Evolutionary conservation across 2,888 invertebrate species (phyloP).

Genomic region (Elysia crispata): DNA sequence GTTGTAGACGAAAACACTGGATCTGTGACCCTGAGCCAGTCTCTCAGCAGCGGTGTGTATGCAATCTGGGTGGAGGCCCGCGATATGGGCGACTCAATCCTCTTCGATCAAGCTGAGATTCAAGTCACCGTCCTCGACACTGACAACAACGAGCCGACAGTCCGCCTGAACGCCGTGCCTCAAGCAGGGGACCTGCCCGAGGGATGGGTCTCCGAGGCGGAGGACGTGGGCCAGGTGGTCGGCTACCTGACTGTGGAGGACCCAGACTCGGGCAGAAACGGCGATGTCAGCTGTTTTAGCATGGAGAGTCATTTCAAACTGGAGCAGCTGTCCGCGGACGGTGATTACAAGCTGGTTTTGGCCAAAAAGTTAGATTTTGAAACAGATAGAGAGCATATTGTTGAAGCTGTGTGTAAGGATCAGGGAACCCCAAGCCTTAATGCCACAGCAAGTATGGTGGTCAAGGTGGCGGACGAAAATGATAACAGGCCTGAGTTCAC

Average conservation of each 20-base stretch:
- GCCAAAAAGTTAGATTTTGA: conserved; percentile 30
- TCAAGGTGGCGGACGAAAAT: conserved; percentile 67
- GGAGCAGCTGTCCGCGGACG: conserved; percentile 57
- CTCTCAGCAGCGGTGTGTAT: conserved; percentile 54
- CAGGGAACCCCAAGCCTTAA: conserved; percentile 40
- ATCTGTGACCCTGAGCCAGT: conserved; percentile 83
- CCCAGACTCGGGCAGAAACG: conserved; percentile 89
- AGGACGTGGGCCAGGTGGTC: conserved; percentile 81
- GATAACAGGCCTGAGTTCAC: conserved; percentile 85
- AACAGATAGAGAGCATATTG: background rate
- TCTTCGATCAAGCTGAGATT: conserved; percentile 60
- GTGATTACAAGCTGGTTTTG: conserved; percentile 33
- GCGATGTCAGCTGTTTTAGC: conserved; percentile 82
- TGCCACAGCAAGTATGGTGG: conserved; percentile 83
- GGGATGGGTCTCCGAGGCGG: conserved; percentile 34
- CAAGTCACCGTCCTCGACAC: conserved; percentile 64
- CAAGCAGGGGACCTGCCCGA: conserved; percentile 20
- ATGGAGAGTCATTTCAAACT: conserved; percentile 60
- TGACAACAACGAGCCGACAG: conserved; percentile 67
- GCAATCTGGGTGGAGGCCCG: conserved; percentile 57
- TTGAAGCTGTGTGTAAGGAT: conserved; percentile 24
- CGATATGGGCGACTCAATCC: conserved; percentile 60
- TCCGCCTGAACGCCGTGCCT: conserved; percentile 53
- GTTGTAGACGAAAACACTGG: conserved; percentile 11
- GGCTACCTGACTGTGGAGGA: conserved; percentile 92